Evolutionary conservation across 2,888 invertebrate genomes (phyloP), one percentile per base, ranked within the genome.

Genomic region (Asteroscopus sphinx): DNA sequence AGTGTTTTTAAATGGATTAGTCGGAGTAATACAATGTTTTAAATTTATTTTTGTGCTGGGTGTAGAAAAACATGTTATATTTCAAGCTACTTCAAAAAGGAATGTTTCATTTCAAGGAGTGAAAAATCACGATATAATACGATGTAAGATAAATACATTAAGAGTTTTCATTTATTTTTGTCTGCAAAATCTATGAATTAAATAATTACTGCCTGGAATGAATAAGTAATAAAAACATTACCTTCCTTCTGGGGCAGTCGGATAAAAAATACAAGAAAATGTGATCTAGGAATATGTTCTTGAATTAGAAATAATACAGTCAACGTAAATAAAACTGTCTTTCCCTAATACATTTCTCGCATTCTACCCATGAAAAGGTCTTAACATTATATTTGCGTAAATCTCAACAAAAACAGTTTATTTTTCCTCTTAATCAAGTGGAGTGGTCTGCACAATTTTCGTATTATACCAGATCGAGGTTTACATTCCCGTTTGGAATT

Each of bases 371-470:
- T 40, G 35, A 57, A 64, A 37, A 51, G 16, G 26, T 45, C 48
- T 45, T 48, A 16, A 49, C 40, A 13, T 64, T 42, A 25, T 28
- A 44, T 42, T 47, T 49, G 25, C 21, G 40, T 49, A 47, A 58
- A 63, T 69, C 37, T 47, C 42, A 42, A 21, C 32, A 54, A 63
- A 57, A 68, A 32, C 33, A 15, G 32, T 32, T 49, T 54, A 37
- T 48, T 53, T 36, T 53, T 44, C 28, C 30, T 12, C 49, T 48
- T 70, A 65, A 74, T 73, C 68, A 74, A 71, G 45, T 54, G 40
- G 71, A 74, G 73, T 74, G 75, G 59, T 35, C 49, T 44, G 56
- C 57, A 58, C 42, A 57, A 52, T 58, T 63, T 61, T 46, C 53
- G 42, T 58, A 49, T 45, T 48, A 63, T 51, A 9, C 56, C 48